phyloP scores from a whole-genome alignment of 2,888 invertebrate species.

The Incurvaria masculella region DNA sequence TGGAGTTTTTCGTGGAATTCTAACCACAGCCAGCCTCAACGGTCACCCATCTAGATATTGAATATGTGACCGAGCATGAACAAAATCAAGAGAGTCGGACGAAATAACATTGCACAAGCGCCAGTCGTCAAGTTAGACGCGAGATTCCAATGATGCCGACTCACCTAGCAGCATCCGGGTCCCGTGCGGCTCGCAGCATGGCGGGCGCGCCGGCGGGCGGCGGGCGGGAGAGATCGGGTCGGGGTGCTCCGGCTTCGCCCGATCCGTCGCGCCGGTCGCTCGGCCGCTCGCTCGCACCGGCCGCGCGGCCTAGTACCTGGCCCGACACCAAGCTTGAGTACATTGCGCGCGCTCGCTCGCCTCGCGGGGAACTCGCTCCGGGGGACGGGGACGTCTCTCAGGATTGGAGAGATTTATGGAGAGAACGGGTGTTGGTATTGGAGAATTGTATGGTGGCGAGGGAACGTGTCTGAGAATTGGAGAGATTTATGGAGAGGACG shows the following conservation, averaged over 20 bases:
- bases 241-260: constrained; percentile 22
- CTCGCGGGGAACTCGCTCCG: constrained; percentile 28
- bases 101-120: too few relatives aligned
- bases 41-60: too few relatives aligned
- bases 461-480: constrained; percentile 3
- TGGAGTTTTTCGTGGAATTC: too few relatives aligned
- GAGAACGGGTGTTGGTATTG: constrained; percentile 4
- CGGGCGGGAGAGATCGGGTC: constrained; percentile 40
- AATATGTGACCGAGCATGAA: too few relatives aligned
- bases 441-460: constrained; percentile 3
- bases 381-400: constrained; percentile 20
- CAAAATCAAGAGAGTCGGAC: too few relatives aligned
- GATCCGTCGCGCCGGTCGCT: constrained; percentile 31
- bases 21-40: too few relatives aligned
- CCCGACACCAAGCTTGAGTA: constrained; percentile 32
- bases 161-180: constrained; percentile 59
- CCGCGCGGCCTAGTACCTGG: constrained; percentile 54
- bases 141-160: background rate
- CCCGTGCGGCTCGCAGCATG: constrained; percentile 58
- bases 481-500: background rate
- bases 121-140: constrained; percentile 2
- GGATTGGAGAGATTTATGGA: constrained; percentile 19
- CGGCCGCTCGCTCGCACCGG: constrained; percentile 35
- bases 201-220: constrained; percentile 42
- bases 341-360: too few relatives aligned